Evolutionary conservation across 2,113 vertebrate genomes (phyloP).

Genomic region (Prolemur simus): DNA sequence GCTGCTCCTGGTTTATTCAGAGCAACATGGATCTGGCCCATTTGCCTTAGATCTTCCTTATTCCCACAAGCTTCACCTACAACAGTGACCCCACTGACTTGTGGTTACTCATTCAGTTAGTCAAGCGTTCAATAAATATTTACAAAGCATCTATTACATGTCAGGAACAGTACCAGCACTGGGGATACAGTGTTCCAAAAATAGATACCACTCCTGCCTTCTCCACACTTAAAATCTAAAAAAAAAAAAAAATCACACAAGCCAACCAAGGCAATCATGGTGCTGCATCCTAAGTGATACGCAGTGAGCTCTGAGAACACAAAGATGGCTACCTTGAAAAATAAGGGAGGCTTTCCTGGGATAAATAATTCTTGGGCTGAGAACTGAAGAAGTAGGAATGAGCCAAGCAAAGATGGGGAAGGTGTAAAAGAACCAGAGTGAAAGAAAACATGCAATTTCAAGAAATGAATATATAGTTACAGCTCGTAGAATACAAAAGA

Average conservation of each 20-base stretch:
- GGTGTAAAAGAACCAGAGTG: background rate
- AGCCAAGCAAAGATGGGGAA: background rate
- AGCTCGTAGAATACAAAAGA: background rate
- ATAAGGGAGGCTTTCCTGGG: background rate
- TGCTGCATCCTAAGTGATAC: background rate
- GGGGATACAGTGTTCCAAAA: background rate
- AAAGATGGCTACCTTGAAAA: background rate
- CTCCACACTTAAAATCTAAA: background rate
- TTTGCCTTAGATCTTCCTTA: background rate
- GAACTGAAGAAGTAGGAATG: background rate
- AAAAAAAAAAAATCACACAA: background rate
- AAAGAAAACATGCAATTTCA: background rate
- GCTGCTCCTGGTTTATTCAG: constrained; percentile 18
- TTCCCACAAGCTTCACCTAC: background rate
- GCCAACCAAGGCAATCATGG: background rate
- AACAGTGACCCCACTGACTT: background rate
- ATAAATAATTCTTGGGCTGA: background rate
- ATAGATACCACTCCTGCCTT: background rate
- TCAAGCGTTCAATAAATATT: constrained; percentile 40
- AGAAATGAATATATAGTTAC: background rate
- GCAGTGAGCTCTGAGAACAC: background rate
- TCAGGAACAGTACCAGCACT: background rate
- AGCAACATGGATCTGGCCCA: background rate
- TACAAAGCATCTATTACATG: constrained; percentile 28
- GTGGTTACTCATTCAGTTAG: constrained; percentile 36